Conservation (phyloP, 2,113 vertebrate species). For the Eudyptes chrysolophus region DNA sequence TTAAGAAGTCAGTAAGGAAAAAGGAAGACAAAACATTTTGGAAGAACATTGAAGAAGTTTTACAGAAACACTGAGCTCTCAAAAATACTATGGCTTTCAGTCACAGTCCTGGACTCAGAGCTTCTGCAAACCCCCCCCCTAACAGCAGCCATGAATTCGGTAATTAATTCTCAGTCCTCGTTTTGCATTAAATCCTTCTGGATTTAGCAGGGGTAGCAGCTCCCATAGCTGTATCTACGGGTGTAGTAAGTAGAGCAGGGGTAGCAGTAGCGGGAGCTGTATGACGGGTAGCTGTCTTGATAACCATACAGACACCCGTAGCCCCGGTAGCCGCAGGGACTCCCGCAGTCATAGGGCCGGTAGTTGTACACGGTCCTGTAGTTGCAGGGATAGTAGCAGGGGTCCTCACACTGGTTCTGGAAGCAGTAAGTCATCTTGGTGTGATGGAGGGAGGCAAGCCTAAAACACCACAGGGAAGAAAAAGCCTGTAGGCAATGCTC, state of each 20-base stretch:
- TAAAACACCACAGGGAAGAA: not conserved
- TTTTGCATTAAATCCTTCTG: not conserved
- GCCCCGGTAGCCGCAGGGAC: not conserved
- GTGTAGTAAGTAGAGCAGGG: not conserved
- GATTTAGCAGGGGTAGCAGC: not conserved
- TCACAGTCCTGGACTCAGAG: not conserved
- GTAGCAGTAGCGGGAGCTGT: not conserved
- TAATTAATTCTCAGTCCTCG: not conserved
- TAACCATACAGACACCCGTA: fast-evolving
- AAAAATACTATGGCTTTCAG: not conserved
- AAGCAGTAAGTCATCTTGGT: constrained; percentile 13
- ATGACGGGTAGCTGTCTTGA: not conserved
- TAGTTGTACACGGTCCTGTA: not conserved
- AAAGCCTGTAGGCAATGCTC: not conserved
- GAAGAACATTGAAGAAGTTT: not conserved
- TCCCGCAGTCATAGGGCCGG: not conserved
- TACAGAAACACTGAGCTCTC: not conserved
- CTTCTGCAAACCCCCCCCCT: not conserved
- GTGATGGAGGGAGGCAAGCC: not conserved
- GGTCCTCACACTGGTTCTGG: constrained; percentile 7
- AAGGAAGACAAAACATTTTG: not conserved
- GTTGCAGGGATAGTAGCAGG: not conserved
- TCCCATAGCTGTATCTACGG: not conserved
- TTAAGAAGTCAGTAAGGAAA: not conserved
- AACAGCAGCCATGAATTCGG: not conserved